phyloP scores from a whole-genome alignment of 2,888 invertebrate species.

The Nemotelus pantherinus region DNA sequence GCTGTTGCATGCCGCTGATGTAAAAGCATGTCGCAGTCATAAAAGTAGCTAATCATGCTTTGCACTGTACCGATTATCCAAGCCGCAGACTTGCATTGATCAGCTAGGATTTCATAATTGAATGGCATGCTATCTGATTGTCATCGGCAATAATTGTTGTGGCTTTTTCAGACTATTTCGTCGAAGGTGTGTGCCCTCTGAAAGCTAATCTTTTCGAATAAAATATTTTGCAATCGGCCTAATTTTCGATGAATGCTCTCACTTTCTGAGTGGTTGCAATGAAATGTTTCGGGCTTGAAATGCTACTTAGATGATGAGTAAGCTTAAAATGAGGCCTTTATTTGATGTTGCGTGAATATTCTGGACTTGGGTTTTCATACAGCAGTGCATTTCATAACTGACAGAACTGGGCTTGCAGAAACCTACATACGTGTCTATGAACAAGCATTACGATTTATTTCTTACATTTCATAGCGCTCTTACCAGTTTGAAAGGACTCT shows the following conservation, averaged over 20 bases:
- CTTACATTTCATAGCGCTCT: no score
- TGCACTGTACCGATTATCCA: neutral
- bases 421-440: no score
- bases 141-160: neutral
- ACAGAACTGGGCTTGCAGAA: no score
- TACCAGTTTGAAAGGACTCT: no score
- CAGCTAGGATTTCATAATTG: slow-evolving; percentile 12
- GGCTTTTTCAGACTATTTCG: slow-evolving; percentile 3
- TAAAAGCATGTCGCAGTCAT: neutral
- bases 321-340: no score
- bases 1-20: neutral
- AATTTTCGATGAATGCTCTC: neutral
- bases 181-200: slow-evolving; percentile 38
- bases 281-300: no score
- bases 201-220: neutral
- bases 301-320: no score
- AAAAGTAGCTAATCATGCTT: slow-evolving; percentile 22
- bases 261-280: no score
- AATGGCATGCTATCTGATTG: slow-evolving; percentile 36
- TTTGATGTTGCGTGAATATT: no score
- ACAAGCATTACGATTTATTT: no score
- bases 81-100: neutral
- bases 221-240: neutral
- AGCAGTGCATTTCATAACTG: no score
- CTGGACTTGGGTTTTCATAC: no score